Percentiles rank a stretch among this genome's conserved stretches.
These are phyloP conservation scores for Pangasius sanitwongsei DNA, from an alignment of 2,797 vertebrate species.

Conservation along the genomic window DNA sequence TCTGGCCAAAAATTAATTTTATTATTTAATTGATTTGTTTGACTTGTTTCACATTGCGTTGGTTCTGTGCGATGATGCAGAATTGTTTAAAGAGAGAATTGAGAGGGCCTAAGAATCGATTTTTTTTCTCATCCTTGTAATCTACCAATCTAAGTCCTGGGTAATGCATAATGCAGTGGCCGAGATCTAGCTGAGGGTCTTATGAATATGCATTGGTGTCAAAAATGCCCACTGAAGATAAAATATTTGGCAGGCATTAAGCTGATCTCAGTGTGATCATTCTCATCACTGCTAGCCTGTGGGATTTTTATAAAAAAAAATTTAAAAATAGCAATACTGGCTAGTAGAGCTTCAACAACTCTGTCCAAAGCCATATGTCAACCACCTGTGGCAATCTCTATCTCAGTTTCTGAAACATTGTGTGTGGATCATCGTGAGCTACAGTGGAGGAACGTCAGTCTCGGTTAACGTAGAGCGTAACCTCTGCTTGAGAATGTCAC, in stretches of 20 bases:
- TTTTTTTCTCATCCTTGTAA: not conserved
- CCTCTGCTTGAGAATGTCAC: constrained; percentile 53
- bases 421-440: constrained; percentile 23
- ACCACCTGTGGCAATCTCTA: constrained; percentile 11
- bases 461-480: constrained; percentile 38
- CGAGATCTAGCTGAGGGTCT: not conserved
- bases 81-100: not conserved
- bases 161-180: not conserved
- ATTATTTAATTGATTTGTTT: not conserved
- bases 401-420: not conserved
- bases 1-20: not conserved
- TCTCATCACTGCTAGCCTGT: not conserved
- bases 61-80: not conserved
- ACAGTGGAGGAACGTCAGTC: constrained; percentile 42
- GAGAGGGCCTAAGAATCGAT: not conserved
- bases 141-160: not conserved
- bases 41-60: not conserved
- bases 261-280: not conserved
- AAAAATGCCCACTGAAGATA: not conserved
- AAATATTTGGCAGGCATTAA: not conserved
- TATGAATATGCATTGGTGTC: constrained; percentile 12
- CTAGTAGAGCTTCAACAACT: constrained; percentile 17
- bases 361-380: constrained; percentile 27
- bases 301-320: not conserved
- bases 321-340: not conserved